These are phyloP conservation scores for Frankliniella intonsa DNA, from an alignment of 2,888 invertebrate species.

Conservation along the genomic window DNA sequence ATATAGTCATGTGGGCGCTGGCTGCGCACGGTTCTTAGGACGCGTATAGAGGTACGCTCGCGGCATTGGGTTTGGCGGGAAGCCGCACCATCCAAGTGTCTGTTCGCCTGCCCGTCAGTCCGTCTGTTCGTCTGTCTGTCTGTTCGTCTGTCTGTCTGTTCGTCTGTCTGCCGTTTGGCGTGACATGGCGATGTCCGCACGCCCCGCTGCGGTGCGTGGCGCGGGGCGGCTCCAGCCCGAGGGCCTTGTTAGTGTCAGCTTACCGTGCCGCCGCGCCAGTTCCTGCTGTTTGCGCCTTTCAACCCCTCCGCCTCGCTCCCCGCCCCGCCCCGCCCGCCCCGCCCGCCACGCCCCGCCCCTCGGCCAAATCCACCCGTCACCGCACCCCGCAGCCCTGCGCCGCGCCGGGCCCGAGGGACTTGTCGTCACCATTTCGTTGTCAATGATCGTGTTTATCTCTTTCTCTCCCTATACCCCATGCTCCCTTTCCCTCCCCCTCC, in stretches of 20 bases:
- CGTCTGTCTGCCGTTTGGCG: too few species aligned
- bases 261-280: background rate
- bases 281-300: conserved; percentile 15
- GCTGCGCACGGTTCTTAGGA: too few species aligned
- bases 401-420: background rate
- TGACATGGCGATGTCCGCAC: too few species aligned
- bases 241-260: conserved; percentile 26
- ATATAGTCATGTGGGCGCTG: too few species aligned
- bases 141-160: background rate
- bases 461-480: background rate
- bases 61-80: too few species aligned
- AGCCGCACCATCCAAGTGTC: background rate
- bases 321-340: background rate
- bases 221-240: background rate
- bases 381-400: background rate
- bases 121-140: background rate
- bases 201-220: too few species aligned
- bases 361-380: conserved; percentile 1
- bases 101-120: background rate
- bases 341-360: background rate
- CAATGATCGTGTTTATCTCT: conserved; percentile 20
- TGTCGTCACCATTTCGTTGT: conserved; percentile 14
- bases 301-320: background rate
- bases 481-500: background rate
- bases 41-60: too few species aligned